Percentiles rank a stretch among this genome's conserved stretches.
Evolutionary conservation across 2,113 vertebrate species (phyloP).

Genomic region (Carassius carassius): DNA sequence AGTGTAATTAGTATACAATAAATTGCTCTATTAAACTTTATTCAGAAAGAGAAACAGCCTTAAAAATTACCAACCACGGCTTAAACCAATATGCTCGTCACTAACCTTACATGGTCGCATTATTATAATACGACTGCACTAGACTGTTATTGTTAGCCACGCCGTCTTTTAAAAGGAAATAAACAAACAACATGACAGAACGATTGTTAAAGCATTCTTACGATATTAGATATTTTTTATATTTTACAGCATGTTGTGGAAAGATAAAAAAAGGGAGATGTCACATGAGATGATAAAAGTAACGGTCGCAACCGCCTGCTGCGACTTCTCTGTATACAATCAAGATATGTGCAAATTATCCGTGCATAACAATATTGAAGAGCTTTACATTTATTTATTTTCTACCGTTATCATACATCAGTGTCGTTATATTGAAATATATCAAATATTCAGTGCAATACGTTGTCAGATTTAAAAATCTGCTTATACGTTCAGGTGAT

Average conservation of each 20-base stretch:
- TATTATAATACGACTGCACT: background rate
- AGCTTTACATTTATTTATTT: background rate
- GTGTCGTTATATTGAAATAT: background rate
- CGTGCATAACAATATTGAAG: background rate
- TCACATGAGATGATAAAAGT: slow-evolving; percentile 32
- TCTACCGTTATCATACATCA: background rate
- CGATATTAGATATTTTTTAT: background rate
- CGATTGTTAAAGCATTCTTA: background rate
- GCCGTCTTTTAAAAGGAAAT: background rate
- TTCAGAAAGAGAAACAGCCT: background rate
- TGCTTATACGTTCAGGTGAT: background rate
- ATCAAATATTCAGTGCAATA: too few relatives aligned
- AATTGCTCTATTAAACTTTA: background rate
- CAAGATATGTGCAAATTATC: background rate
- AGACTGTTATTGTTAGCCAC: background rate
- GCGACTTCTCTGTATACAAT: too few relatives aligned
- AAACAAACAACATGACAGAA: background rate
- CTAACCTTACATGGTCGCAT: background rate
- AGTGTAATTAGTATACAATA: background rate
- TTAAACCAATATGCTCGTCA: background rate
- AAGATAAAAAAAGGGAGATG: background rate
- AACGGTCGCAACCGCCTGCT: slow-evolving; percentile 24
- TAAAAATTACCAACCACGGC: background rate
- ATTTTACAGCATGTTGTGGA: background rate
- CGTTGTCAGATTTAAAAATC: background rate